A percentile compares a stretch with the other conserved stretches of the same genome.
phyloP scores from a whole-genome alignment of 1,140 invertebrate species.

The Caligus rogercresseyi region DNA sequence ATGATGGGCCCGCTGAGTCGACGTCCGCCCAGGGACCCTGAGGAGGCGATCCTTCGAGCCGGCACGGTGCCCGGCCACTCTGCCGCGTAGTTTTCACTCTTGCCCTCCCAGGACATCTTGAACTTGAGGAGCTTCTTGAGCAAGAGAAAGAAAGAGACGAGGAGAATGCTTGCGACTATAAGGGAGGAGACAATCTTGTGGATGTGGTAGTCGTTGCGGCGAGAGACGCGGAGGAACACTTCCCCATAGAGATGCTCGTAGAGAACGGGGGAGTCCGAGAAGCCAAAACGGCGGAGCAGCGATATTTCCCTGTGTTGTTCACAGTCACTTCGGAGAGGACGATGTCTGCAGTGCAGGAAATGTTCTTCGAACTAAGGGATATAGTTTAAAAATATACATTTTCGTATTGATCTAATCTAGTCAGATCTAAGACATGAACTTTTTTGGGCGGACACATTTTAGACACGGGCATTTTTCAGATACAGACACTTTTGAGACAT shows the following conservation, averaged over 20 bases:
- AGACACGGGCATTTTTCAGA: no score
- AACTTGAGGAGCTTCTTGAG: not conserved
- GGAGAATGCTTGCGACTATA: not conserved
- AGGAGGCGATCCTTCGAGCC: not conserved
- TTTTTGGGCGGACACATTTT: no score
- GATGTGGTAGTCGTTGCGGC: not conserved
- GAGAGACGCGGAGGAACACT: not conserved
- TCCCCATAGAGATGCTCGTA: not conserved
- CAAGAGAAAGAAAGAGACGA: not conserved
- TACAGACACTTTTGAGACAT: no score
- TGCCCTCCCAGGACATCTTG: not conserved
- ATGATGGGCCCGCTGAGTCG: not conserved
- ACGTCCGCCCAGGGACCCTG: not conserved
- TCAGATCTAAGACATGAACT: no score
- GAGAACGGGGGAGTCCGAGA: not conserved
- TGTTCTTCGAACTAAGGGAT: not conserved
- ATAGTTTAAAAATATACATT: not conserved
- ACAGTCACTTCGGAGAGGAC: not conserved
- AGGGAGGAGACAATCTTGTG: not conserved
- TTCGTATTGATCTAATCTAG: no score
- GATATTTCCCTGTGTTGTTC: not conserved
- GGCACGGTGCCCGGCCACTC: not conserved
- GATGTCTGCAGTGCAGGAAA: not conserved
- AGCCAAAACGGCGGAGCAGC: not conserved
- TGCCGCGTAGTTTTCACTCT: not conserved